phyloP scores from a whole-genome alignment of 2,113 vertebrate species.

The Poeciliopsis retropinna region DNA sequence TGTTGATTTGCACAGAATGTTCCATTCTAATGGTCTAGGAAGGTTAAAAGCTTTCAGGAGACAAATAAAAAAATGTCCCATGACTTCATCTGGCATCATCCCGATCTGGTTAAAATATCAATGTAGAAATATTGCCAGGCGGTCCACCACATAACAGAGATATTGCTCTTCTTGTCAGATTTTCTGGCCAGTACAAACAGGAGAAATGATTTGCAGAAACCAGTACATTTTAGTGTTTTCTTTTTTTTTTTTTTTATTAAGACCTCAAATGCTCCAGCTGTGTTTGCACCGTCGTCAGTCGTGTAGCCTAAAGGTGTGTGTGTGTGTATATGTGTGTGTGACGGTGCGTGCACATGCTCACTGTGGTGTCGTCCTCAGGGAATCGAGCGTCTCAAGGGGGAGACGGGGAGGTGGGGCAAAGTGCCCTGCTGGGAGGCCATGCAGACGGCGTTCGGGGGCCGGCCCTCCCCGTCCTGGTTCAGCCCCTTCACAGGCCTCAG shows the following conservation, averaged over 20 bases:
- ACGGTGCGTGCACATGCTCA: not conserved
- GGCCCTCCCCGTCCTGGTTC: conserved; percentile 86
- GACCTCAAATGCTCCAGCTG: not conserved
- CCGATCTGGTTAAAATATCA: no score
- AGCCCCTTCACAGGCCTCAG: conserved; percentile 85
- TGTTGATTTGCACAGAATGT: not conserved
- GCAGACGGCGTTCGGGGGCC: conserved; percentile 84
- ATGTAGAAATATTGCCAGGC: not conserved
- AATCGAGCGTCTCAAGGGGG: conserved; percentile 92
- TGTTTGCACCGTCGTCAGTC: not conserved
- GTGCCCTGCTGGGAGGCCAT: conserved; percentile 82
- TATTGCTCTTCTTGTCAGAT: not conserved
- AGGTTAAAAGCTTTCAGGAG: not conserved
- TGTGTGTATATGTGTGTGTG: not conserved
- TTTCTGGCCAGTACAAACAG: conserved; percentile 9
- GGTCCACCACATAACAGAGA: no score
- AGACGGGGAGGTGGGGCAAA: conserved; percentile 85
- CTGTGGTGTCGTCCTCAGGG: conserved; percentile 80
- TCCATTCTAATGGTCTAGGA: no score
- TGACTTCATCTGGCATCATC: not conserved
- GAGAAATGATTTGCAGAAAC: not conserved
- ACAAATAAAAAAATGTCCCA: not conserved
- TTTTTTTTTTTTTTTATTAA: no score
- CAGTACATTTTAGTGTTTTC: no score
- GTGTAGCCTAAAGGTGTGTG: not conserved